Conservation (phyloP, 2,113 vertebrate species). For the Erythrolamprus reginae region DNA sequence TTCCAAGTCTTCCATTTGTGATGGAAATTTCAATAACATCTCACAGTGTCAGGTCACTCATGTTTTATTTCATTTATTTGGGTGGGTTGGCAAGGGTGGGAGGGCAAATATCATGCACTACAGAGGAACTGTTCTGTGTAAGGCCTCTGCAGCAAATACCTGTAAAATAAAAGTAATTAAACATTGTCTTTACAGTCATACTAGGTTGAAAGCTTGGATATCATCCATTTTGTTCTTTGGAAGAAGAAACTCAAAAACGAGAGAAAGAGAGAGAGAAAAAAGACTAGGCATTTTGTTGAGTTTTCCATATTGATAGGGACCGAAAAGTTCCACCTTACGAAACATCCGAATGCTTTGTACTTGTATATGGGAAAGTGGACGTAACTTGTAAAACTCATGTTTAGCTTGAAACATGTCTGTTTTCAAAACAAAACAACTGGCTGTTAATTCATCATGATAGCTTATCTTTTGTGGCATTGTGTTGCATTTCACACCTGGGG, state of each 20-base stretch:
- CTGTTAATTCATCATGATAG: conserved; percentile 42
- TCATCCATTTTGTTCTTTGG: not conserved
- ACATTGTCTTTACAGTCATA: not conserved
- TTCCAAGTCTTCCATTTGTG: conserved; percentile 22
- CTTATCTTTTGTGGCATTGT: conserved; percentile 54
- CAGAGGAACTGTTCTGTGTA: conserved; percentile 36
- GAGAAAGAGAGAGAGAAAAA: no score
- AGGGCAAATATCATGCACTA: conserved; percentile 50
- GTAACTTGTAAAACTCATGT: conserved; percentile 23
- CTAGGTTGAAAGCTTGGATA: conserved; percentile 20
- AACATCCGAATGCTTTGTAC: conserved; percentile 14
- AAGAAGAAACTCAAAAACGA: not conserved
- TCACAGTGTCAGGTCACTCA: conserved; percentile 26
- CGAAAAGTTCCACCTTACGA: conserved; percentile 16
- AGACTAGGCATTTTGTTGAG: not conserved
- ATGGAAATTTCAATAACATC: conserved; percentile 37
- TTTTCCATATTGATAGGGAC: conserved; percentile 17
- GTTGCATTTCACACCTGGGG: conserved; percentile 53
- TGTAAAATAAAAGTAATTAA: conserved; percentile 1
- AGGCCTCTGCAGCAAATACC: conserved; percentile 18
- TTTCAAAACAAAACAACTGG: conserved; percentile 32
- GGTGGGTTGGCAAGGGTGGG: not conserved
- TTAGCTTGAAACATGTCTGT: conserved; percentile 28
- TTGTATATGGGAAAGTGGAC: conserved; percentile 32
- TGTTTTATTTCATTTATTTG: not conserved